Evolutionary conservation across 2,888 invertebrate genomes (phyloP).

Genomic region (Acronicta leporina): DNA sequence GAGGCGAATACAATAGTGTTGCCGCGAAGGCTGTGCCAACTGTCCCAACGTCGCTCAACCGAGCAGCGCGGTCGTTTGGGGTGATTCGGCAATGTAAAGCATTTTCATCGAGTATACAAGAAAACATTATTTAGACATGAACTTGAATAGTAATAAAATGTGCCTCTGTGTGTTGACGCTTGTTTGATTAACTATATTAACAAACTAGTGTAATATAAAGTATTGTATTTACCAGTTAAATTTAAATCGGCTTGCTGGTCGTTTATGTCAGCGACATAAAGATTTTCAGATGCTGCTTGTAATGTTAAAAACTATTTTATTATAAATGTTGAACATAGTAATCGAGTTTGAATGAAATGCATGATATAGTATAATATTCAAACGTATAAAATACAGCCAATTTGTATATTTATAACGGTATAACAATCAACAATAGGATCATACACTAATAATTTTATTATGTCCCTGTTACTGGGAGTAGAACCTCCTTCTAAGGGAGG

Average conservation of each 20-base stretch:
- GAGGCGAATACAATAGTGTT: constrained; percentile 24
- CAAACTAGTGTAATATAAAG: constrained; percentile 57
- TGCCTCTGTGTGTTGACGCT: constrained; percentile 70
- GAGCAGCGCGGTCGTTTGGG: constrained; percentile 59
- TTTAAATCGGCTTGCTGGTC: constrained; percentile 44
- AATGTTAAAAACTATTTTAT: constrained; percentile 53
- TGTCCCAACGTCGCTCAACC: constrained; percentile 29
- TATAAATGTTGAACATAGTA: constrained; percentile 52
- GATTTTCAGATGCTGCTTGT: constrained; percentile 50
- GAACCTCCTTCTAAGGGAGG: not conserved
- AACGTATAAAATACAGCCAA: constrained; percentile 39
- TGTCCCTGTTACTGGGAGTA: no score
- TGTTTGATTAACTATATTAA: constrained; percentile 58
- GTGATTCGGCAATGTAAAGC: constrained; percentile 79
- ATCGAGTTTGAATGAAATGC: constrained; percentile 51
- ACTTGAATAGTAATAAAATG: constrained; percentile 68
- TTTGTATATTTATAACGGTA: constrained; percentile 22
- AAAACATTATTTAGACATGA: constrained; percentile 44
- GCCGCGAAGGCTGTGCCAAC: constrained; percentile 49
- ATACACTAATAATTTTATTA: not conserved
- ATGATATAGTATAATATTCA: constrained; percentile 46
- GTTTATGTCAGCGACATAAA: constrained; percentile 35
- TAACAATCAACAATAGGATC: constrained; percentile 19
- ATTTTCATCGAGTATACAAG: constrained; percentile 54
- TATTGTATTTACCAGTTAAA: constrained; percentile 51